These are phyloP conservation scores for Muraenolepis orangiensis DNA, from an alignment of 2,797 vertebrate species.

Conservation along the genomic window DNA sequence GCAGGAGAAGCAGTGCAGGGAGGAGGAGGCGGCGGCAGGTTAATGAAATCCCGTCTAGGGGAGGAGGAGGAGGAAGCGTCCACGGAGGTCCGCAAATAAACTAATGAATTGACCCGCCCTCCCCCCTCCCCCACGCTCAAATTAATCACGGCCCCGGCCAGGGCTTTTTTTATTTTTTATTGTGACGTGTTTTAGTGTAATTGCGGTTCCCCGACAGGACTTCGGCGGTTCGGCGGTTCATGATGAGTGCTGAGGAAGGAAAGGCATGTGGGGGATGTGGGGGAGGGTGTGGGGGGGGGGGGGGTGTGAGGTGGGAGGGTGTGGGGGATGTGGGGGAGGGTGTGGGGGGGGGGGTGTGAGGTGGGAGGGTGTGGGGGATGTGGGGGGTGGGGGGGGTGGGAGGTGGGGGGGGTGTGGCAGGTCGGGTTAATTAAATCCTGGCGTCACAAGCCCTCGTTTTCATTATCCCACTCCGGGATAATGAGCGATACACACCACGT, in stretches of 20 bases:
- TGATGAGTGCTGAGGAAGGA: slow-evolving; percentile 67
- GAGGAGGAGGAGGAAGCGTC: slow-evolving; percentile 46
- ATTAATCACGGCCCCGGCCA: slow-evolving; percentile 61
- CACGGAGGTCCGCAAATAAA: slow-evolving; percentile 57
- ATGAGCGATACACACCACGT: slow-evolving; percentile 66
- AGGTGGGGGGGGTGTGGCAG: slow-evolving; percentile 70
- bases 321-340: no score
- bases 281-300: no score
- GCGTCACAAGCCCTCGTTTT: slow-evolving; percentile 57
- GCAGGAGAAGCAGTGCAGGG: slow-evolving; percentile 39
- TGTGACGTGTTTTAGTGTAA: slow-evolving; percentile 60
- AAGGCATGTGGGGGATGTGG: slow-evolving; percentile 61
- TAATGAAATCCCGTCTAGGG: slow-evolving; percentile 53
- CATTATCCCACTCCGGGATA: slow-evolving; percentile 67
- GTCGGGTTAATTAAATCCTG: slow-evolving; percentile 73
- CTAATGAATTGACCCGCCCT: slow-evolving; percentile 60
- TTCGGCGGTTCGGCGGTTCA: no score
- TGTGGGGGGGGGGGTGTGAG: no score
- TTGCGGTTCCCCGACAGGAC: no score
- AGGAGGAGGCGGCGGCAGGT: slow-evolving; percentile 38
- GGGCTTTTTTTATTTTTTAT: slow-evolving; percentile 69
- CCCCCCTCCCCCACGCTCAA: slow-evolving; percentile 50
- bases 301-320: no score
- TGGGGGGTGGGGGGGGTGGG: no score
- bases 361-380: no score